Evolutionary conservation across 2,113 vertebrate genomes (phyloP), one percentile per base, ranked within the genome.

Genomic region (Manacus vitellinus): DNA sequence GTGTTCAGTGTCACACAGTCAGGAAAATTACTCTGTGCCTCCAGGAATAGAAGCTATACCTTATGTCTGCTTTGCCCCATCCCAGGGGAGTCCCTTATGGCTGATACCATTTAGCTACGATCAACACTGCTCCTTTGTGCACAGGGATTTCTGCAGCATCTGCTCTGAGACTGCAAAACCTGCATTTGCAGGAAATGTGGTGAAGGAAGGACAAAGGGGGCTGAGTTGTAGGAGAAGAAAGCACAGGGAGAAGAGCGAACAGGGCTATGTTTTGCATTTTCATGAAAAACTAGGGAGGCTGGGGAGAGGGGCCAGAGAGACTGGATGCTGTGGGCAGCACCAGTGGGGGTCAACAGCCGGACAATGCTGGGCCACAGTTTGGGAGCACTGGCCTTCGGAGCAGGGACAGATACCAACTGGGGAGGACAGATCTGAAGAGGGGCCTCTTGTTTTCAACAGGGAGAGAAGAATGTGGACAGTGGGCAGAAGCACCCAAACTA

Each of bases 331-430:
- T 4, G 1, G 67, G 75, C 70, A 84, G 71, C 13, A 9, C 31
- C 58, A 66, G 43, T 2, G 7, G 25, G 70, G 91, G 85, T 94
- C 85, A 95, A 89, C 33, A 94, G 80, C 55, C 15, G 2, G 46
- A 55, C 80, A 95, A 59, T 27, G 41, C 71, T 0, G 6, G 51
- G 46, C 43, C 68, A 74, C 0, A 0, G 4, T 71, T 65, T 67
- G 65, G 68, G 92, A 86, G 67, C 88, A 91, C 17, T 93, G 95
- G 59, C 91, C 94, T 93, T 9, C 1, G 56, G 68, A 88, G 21
- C 85, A 92, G 47, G 49, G 55, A 75, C 52, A 91, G 70, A 87
- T 41, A 84, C 11, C 0, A 4, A 7, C 80, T 84, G 61, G 55
- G 39, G 51, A 94, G 72, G 76, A 80, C 39, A 56, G 76, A 75